Base-by-base conservation (phyloP, 2,888 invertebrate genomes). In the Lithophane leautieri region DNA sequence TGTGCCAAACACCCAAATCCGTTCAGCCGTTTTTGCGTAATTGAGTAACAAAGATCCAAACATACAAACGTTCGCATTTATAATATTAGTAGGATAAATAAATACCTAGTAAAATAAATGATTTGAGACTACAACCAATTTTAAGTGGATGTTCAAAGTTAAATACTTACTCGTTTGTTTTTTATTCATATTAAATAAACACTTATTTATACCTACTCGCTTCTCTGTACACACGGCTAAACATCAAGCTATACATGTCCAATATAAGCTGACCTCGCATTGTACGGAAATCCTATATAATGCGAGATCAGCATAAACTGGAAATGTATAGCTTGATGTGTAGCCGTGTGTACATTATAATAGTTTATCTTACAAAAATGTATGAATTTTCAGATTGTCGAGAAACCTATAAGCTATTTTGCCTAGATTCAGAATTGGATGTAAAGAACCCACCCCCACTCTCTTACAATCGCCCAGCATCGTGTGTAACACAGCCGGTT, bases 341-440 rank as follows among this genome's bases (percentile, higher is more conserved):
- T n/a, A n/a, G n/a, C n/a, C n/a, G n/a, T n/a, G n/a, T n/a, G n/a
- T n/a, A 25, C 8, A 52, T 34, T 28, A 44, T 47, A 14, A 47
- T 67, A 11, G 2, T 25, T 42, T 42, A 42, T 28, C 28, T 62
- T 54, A 67, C 34, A 70, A 54, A 67, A 73, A 62, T 47, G 6
- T 66, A 67, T 78, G 40, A 40, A 65, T 75, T 89, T 89, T 84
- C 88, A 90, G 89, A 78, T 76, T 89, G 85, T 77, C 86, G 85
- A 79, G 90, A 91, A 89, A 93, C 91, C 7, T 92, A 90, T 78
- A 82, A 73, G 58, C 80, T 90, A 25, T 90, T 84, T 83, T 92
- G 93, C 73, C 65, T 86, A 73, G 70, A 84, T 70, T 82, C 88
- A 61, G 72, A 86, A 71, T 69, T 89, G 66, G 81, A 89, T 68